These are phyloP conservation scores for Malaclemys terrapin DNA, from an alignment of 2,113 vertebrate genomes.

Conservation along the genomic window DNA sequence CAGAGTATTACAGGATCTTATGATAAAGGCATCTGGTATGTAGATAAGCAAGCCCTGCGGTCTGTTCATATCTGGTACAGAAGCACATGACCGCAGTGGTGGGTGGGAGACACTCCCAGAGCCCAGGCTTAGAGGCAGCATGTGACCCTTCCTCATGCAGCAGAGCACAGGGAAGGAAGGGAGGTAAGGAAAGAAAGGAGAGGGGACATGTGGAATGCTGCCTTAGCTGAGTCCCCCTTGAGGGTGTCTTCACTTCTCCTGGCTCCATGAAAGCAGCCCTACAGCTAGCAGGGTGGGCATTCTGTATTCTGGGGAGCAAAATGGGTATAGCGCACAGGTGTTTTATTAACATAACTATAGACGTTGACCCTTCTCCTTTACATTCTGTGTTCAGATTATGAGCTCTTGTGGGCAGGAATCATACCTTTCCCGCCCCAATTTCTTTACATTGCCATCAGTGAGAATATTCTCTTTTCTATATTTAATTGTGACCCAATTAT, in stretches of 20 bases:
- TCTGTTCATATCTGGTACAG: background rate
- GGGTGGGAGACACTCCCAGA: background rate
- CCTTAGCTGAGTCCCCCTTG: background rate
- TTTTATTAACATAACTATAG: background rate
- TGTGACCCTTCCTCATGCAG: background rate
- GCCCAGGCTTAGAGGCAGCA: background rate
- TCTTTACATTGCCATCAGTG: background rate
- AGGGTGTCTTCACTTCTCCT: background rate
- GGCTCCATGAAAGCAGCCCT: background rate
- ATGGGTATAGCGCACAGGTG: background rate
- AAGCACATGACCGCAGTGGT: background rate
- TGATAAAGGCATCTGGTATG: background rate
- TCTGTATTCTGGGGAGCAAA: background rate
- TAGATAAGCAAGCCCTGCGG: background rate
- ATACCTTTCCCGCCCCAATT: background rate
- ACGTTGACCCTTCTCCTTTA: background rate
- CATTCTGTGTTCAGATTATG: background rate
- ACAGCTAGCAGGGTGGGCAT: background rate
- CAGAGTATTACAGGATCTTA: background rate
- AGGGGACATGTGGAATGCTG: background rate
- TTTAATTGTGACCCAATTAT: rapidly evolving
- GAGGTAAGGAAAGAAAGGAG: background rate
- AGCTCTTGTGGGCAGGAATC: background rate
- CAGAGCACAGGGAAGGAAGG: background rate
- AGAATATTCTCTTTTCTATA: background rate